Conservation (phyloP, 2,888 invertebrate species). For the Meandrusa payeni region DNA sequence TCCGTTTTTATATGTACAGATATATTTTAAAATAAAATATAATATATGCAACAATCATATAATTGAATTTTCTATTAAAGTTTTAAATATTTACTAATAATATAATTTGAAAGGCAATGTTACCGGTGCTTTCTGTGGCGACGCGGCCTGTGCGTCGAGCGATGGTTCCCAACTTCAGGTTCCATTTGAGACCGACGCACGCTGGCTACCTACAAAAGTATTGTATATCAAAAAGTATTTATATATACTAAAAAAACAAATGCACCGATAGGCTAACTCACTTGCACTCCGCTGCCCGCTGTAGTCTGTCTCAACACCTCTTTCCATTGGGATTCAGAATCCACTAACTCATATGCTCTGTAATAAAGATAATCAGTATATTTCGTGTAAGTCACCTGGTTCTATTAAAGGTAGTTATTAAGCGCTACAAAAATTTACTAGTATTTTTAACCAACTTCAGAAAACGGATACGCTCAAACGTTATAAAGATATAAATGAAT, state of each 20-base stretch:
- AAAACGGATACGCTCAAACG: no score
- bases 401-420: no score
- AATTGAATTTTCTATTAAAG: no score
- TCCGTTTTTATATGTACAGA: no score
- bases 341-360: slow-evolving; percentile 87
- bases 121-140: slow-evolving; percentile 83
- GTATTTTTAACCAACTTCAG: no score
- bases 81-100: slow-evolving; percentile 1
- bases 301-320: slow-evolving; percentile 89
- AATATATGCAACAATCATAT: no score
- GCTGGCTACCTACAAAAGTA: slow-evolving; percentile 81
- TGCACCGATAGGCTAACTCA: slow-evolving; percentile 36
- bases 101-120: slow-evolving; percentile 8
- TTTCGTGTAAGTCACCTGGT: no score
- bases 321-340: slow-evolving; percentile 94
- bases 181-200: slow-evolving; percentile 82
- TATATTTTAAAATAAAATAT: no score
- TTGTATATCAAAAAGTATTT: neutral
- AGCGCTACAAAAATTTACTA: no score
- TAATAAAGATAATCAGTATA: slow-evolving; percentile 35
- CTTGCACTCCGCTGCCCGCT: slow-evolving; percentile 72
- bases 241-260: neutral
- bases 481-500: no score
- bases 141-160: slow-evolving; percentile 81
- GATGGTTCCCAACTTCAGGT: slow-evolving; percentile 73